Evolutionary conservation across 2,888 invertebrate genomes (phyloP).

Genomic region (Drosophila falleni): DNA sequence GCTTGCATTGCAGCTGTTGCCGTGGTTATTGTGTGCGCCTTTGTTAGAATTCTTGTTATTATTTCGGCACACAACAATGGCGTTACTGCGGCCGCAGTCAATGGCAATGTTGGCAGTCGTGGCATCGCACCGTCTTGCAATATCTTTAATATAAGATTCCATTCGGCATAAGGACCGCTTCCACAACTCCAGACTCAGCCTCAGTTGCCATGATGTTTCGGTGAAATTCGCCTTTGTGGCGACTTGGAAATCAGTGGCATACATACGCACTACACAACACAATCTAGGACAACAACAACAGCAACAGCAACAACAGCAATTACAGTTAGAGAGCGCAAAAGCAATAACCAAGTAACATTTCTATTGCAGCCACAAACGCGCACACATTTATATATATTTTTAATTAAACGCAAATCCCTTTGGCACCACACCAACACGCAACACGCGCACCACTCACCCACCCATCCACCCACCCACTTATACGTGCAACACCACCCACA

Average conservation of each 20-base stretch:
- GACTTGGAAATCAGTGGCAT: slow-evolving; percentile 56
- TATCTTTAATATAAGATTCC: slow-evolving; percentile 79
- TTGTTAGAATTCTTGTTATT: slow-evolving; percentile 74
- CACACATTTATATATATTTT: slow-evolving; percentile 71
- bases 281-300: slow-evolving; percentile 35
- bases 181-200: not conserved
- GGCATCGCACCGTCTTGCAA: slow-evolving; percentile 60
- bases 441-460: slow-evolving; percentile 25
- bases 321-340: slow-evolving; percentile 50
- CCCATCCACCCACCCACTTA: slow-evolving; percentile 30
- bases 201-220: slow-evolving; percentile 22
- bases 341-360: slow-evolving; percentile 75
- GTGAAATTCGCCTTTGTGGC: slow-evolving; percentile 52
- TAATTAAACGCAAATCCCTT: slow-evolving; percentile 79
- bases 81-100: slow-evolving; percentile 29
- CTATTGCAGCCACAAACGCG: slow-evolving; percentile 71
- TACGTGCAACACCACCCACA: slow-evolving; percentile 14
- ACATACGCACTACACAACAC: slow-evolving; percentile 47
- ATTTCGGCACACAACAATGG: slow-evolving; percentile 68
- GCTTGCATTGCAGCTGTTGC: slow-evolving; percentile 69
- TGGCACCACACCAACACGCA: slow-evolving; percentile 67
- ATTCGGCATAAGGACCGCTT: slow-evolving; percentile 62
- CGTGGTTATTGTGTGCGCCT: slow-evolving; percentile 72
- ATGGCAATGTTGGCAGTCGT: not conserved
- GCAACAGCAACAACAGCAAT: slow-evolving; percentile 42